A percentile compares a stretch with the other conserved stretches of the same genome.
phyloP scores from a whole-genome alignment of 2,797 vertebrate species.

The Fistularia tabacaria region DNA sequence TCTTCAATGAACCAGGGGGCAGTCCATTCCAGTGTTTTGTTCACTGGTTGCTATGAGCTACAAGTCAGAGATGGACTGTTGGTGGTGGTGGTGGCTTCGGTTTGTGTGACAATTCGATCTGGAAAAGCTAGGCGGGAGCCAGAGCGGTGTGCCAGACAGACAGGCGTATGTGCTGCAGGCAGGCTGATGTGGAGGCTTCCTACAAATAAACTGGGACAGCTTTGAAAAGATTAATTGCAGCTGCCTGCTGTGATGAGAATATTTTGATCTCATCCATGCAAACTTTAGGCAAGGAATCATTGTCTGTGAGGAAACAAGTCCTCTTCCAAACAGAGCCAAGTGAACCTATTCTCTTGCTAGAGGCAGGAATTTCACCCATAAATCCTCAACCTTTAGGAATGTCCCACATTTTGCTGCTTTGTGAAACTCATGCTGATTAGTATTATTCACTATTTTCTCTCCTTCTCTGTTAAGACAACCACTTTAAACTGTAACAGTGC shows the following conservation, averaged over 20 bases:
- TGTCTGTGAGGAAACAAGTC: conserved; percentile 10
- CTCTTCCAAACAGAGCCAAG: conserved; percentile 18
- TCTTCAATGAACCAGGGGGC: no score
- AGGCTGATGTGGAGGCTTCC: conserved; percentile 15
- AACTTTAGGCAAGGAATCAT: conserved; percentile 21
- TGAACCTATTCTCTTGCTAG: conserved; percentile 31
- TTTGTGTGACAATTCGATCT: conserved; percentile 33
- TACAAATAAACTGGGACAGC: conserved; percentile 29
- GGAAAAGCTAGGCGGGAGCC: conserved; percentile 9
- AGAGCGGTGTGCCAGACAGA: conserved; percentile 21
- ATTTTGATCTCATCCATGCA: conserved; percentile 23
- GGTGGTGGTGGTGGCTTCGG: conserved; percentile 24
- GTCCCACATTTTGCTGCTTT: conserved; percentile 40
- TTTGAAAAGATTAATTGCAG: conserved; percentile 34
- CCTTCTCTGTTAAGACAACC: neutral
- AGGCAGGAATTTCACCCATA: conserved; percentile 46
- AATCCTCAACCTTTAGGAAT: conserved; percentile 50
- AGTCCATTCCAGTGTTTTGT: neutral
- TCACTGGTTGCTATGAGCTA: conserved; percentile 2
- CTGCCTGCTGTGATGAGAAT: conserved; percentile 33
- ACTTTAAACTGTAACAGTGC: conserved; percentile 7
- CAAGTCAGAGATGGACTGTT: conserved; percentile 31
- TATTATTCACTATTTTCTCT: neutral
- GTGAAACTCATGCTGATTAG: neutral
- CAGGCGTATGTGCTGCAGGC: conserved; percentile 11